Base-by-base conservation (phyloP, 2,888 invertebrate species). In the Sinohyriopsis cumingii region DNA sequence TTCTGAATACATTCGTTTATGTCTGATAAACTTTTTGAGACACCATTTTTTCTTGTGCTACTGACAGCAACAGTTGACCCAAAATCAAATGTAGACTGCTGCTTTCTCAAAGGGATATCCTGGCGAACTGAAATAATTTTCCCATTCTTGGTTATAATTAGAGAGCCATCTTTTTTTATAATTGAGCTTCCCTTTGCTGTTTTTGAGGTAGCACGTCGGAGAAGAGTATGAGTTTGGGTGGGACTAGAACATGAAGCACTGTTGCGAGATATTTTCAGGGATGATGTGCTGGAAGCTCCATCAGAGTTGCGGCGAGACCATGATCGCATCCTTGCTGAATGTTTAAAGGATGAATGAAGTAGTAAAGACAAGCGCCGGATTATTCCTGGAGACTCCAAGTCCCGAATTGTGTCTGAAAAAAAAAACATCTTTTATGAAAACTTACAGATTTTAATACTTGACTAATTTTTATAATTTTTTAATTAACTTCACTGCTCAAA, bases 141-240 rank as follows among this genome's bases (percentile, higher is more conserved):
- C 3, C 85, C 86, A 59, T 82, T 84, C 73, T 87, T 87, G 55
- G 86, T 82, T 54, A 86, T 77, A 60, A 87, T 84, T 1, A 85
- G 68, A 5, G 85, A 82, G 12, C 84, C 86, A 55, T 86, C 84
- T 67, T 79, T 77, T 59, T 80, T 77, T 53, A 85, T 86, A 15
- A 86, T 77, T 1, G 85, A 86, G 66, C 81, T 85, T 0, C 82
- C 83, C 63, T 76, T 81, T 0, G 81, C 74, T 1, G 82, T 82
- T 75, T 78, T 80, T n/a, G 77, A 74, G 4, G 82, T 82, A 6
- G 80, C 74, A 53, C 78, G 72, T 20, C 75, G 72, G 20, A 82
- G 68, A 15, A 80, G 69, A 33, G 77, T 79, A 56, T 81, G 79
- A 12, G 73, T 45, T 45, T 45, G 45, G 25, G 72, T 71, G 12